Evolutionary conservation across 2,888 invertebrate genomes (phyloP), one percentile per base, ranked within the genome.

Genomic region (Volucella zonaria): DNA sequence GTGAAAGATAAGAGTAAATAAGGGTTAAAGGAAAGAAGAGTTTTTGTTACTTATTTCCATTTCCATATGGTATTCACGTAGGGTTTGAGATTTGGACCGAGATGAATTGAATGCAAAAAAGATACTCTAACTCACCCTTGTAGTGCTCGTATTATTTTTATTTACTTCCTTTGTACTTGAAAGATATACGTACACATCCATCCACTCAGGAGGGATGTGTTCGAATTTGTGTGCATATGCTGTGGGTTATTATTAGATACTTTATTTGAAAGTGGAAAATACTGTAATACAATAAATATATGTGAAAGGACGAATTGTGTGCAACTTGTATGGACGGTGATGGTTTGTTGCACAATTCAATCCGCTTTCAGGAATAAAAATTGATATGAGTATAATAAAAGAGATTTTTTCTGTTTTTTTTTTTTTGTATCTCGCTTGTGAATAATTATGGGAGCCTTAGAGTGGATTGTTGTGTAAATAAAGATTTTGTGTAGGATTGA

Each of bases 41-140:
- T 56, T 52, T 58, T 58, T 45, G 42, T 31, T 66, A 15, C 61
- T 10, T 59, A 31, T 31, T 31, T 31, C 31, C 10, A 75, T 64
- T 71, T 47, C 70, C 70, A 78, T 71, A 77, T 68, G 74, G n/a
- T 38, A 56, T 64, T 45, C 74, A 38, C 12, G 45, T 4, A 23
- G 10, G 40, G 38, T 31, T n/a, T 18, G 45, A 11, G 6, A 12
- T n/a, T 12, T 61, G 45, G 47, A 52, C 12, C 43, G 64, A 68
- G 70, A 78, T 56, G 70, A 70, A 78, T 78, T 71, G 43, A 71
- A 70, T 78, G 62, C 62, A 78, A 70, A 70, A 64, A 15, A 56
- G 40, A 14, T 71, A 14, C 31, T 31, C 31, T 6, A 31, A 31
- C 31, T 31, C 31, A 31, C 6, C 31, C 31, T 31, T 31, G 0